These are phyloP conservation scores for Kradibia gibbosae DNA, from an alignment of 1,140 invertebrate species.

Conservation along the genomic window DNA sequence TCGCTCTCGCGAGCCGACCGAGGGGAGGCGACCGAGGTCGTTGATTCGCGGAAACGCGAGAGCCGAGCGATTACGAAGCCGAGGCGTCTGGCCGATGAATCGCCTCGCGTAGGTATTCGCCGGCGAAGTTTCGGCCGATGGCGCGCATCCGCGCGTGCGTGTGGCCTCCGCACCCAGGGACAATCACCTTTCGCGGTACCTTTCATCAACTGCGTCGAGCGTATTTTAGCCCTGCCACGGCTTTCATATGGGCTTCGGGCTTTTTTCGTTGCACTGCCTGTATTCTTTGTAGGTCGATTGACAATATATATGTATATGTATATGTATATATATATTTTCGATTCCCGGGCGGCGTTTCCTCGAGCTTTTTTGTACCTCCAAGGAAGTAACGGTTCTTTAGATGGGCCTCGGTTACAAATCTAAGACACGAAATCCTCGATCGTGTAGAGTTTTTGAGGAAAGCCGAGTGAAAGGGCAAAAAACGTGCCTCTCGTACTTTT, in stretches of 20 bases:
- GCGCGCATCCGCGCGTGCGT: background rate
- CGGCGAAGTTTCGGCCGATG: too few relatives aligned
- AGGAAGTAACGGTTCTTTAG: background rate
- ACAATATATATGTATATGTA: too few relatives aligned
- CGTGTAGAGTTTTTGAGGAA: background rate
- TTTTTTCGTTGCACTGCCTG: background rate
- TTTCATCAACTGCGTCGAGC: too few relatives aligned
- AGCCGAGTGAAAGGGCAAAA: constrained; percentile 7
- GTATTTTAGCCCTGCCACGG: too few relatives aligned
- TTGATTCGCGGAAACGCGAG: constrained; percentile 26
- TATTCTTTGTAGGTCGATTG: background rate
- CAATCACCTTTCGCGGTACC: too few relatives aligned
- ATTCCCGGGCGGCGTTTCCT: background rate
- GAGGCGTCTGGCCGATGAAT: too few relatives aligned
- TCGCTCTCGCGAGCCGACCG: background rate
- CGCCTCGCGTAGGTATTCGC: too few relatives aligned
- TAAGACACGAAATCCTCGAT: background rate
- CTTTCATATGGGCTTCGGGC: background rate
- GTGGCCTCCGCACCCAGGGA: background rate
- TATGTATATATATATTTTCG: too few relatives aligned
- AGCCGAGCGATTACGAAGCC: background rate
- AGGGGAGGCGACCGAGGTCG: background rate
- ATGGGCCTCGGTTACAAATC: background rate
- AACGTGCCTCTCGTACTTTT: background rate
- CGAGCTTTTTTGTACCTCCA: background rate